Evolutionary conservation across 2,888 invertebrate species (phyloP).

Genomic region (Hemithea aestivaria): DNA sequence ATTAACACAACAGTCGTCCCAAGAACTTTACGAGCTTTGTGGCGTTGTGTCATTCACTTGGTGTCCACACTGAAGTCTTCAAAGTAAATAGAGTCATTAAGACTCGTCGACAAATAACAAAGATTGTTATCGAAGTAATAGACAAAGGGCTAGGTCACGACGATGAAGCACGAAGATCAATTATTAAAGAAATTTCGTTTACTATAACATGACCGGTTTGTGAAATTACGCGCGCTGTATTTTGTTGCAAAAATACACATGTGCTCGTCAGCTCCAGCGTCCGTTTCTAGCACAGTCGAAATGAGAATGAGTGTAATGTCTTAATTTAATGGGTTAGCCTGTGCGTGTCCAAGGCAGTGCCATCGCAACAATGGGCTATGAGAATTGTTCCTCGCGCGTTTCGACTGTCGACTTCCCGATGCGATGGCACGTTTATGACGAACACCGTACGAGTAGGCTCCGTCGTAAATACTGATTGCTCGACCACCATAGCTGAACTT

Average conservation of each 20-base stretch:
- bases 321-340: conserved; percentile 56
- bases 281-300: conserved; percentile 44
- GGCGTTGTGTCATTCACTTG: conserved; percentile 35
- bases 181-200: conserved; percentile 61
- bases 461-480: conserved; percentile 69
- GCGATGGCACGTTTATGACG: conserved; percentile 63
- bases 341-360: conserved; percentile 64
- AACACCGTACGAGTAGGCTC: conserved; percentile 40
- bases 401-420: conserved; percentile 50
- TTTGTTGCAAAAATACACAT: conserved; percentile 19
- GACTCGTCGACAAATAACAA: conserved; percentile 52
- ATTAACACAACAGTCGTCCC: conserved; percentile 4
- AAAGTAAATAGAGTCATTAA: conserved; percentile 58
- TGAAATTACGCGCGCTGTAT: conserved; percentile 35
- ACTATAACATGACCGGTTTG: conserved; percentile 40
- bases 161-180: conserved; percentile 55
- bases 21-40: conserved; percentile 15
- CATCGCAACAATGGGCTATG: conserved; percentile 68
- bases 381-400: conserved; percentile 39
- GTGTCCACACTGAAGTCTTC: conserved; percentile 44
- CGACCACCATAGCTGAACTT: conserved; percentile 52
- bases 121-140: conserved; percentile 71
- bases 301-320: conserved; percentile 55
- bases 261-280: conserved; percentile 26
- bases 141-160: conserved; percentile 61